Evolutionary conservation across 30 jellyfish, hydroid and myxozoan species (phyloP), one percentile per base, ranked within the genome.

Genomic region (Aurelia aurita complex sp. Pacific): DNA sequence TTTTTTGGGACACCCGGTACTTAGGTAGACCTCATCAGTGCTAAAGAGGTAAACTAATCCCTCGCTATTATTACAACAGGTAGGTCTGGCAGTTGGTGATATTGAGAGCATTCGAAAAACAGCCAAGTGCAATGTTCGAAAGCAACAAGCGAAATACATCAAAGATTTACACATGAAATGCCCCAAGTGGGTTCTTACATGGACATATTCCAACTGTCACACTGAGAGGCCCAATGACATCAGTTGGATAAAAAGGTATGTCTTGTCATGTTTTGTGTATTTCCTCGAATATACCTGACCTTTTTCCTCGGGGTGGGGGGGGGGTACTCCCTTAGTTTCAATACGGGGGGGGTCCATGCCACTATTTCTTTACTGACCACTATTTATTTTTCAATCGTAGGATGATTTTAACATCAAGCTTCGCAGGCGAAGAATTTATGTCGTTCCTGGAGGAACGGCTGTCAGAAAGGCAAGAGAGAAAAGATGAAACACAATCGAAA

Each of bases 11-110:
- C 13, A 57, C 17, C 67, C 67, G 17, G 17, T 57, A 57, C 67
- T 17, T 11, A 57, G 16, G 17, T 11, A 17, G 67, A 13, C 23
- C 10, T 61, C 5, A 6, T 61, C 70, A 16, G 18, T 23, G 23
- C 70, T 57, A 16, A 61, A 5, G 23, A 23, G 18, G 6, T 23
- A 6, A 16, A 23, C 23, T 11, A 61, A 5, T 16, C 0, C 11
- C 23, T 61, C 8, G 23, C 10, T 19, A 17, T 61, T 8, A 16
- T 29, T 34, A 29, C 64, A 23, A 2, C 73, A 89, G 97, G 88
- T 89, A 81, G 97, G 97, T 74, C 69, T 80, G 51, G 97, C 97
- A 10, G 97, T 89, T 46, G 97, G 89, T 73, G 97, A 89, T 53
- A 89, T 89, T 38, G 84, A 73, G 11, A 91, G 97, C 66, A 87